Conservation (phyloP, 2,888 invertebrate species). For the Holacanthella duospinosa region DNA sequence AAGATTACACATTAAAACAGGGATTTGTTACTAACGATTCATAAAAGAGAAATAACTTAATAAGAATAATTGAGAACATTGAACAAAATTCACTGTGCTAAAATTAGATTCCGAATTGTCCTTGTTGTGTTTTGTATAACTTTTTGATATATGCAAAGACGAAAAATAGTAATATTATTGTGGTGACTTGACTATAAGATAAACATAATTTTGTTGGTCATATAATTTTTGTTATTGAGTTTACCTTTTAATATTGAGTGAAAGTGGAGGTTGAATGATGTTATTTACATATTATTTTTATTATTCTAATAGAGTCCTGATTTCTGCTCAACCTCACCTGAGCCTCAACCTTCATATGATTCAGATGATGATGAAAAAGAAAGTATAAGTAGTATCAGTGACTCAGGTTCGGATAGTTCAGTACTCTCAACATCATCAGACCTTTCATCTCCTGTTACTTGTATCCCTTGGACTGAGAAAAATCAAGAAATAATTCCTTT, state of each 20-base stretch:
- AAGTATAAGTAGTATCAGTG: constrained; percentile 12
- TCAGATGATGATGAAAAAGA: constrained; percentile 11
- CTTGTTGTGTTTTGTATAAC: too few species aligned
- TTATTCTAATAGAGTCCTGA: constrained; percentile 18
- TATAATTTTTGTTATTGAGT: background rate
- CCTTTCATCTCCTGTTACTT: background rate
- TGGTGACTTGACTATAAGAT: too few species aligned
- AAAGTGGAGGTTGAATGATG: constrained; percentile 1
- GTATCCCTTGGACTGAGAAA: background rate
- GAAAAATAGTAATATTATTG: too few species aligned
- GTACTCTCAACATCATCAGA: background rate
- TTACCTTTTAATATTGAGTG: background rate
- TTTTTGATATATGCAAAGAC: too few species aligned
- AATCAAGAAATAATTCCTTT: background rate
- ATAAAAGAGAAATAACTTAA: too few species aligned
- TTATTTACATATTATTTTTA: constrained; percentile 4
- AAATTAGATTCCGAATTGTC: too few species aligned
- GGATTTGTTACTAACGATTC: too few species aligned
- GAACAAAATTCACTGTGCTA: too few species aligned
- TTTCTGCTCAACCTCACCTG: constrained; percentile 24
- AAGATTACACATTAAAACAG: too few species aligned
- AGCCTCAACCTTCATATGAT: constrained; percentile 24
- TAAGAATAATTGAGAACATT: too few species aligned
- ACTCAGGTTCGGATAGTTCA: background rate
- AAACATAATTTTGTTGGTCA: too few species aligned